phyloP scores from a whole-genome alignment of 2,113 vertebrate species.

The Rhabdornis inornatus region DNA sequence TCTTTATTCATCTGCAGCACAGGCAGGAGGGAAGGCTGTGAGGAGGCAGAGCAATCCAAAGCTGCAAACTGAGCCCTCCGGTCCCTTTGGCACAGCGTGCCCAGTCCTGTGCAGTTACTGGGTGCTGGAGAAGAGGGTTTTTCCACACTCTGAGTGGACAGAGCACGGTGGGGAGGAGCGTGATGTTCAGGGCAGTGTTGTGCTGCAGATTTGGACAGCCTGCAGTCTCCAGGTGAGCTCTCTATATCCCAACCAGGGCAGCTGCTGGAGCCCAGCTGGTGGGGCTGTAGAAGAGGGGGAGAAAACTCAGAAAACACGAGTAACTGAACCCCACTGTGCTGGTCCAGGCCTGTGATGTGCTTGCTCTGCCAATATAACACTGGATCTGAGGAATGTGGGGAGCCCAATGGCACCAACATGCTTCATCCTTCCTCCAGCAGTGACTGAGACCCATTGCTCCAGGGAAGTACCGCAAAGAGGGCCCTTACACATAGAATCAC shows the following conservation, averaged over 20 bases:
- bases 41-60: neutral
- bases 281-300: neutral
- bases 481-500: neutral
- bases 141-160: neutral
- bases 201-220: neutral
- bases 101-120: neutral
- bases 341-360: neutral
- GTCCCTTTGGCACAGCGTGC: neutral
- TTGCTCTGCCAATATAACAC: neutral
- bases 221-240: neutral
- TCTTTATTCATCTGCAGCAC: neutral
- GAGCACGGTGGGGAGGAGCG: accelerated
- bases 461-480: neutral
- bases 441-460: neutral
- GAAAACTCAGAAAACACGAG: neutral
- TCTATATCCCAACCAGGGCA: neutral
- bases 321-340: neutral
- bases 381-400: neutral
- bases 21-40: neutral
- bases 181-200: neutral
- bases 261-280: neutral
- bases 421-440: neutral
- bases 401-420: accelerated
- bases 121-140: neutral
- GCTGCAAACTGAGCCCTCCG: accelerated